phyloP scores from a whole-genome alignment of 2,113 vertebrate species.

The Onychorhynchus coronatus region DNA sequence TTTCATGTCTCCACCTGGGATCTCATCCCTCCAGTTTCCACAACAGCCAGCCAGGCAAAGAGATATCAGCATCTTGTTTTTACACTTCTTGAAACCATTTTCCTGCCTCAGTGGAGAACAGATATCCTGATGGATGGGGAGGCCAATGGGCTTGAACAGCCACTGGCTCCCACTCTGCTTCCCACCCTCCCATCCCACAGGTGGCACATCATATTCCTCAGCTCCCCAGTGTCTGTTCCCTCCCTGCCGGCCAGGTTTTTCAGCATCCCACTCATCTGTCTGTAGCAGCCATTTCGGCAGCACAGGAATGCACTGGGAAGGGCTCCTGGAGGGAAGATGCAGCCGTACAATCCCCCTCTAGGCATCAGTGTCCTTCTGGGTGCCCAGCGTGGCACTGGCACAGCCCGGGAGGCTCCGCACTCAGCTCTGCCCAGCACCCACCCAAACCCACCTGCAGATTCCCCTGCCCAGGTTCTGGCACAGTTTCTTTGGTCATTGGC shows the following conservation, averaged over 20 bases:
- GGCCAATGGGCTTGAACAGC: accelerated
- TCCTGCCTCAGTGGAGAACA: background rate
- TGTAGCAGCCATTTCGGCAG: background rate
- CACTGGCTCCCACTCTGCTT: background rate
- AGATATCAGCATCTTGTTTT: background rate
- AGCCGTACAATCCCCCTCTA: background rate
- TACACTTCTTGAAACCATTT: background rate
- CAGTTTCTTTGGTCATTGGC: background rate
- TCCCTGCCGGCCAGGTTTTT: accelerated
- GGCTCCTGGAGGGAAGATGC: background rate
- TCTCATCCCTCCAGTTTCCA: constrained; percentile 1
- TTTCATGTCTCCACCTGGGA: background rate
- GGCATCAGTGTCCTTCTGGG: accelerated
- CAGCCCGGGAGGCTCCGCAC: background rate
- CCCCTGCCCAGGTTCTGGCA: background rate
- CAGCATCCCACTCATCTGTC: background rate
- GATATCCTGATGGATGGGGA: background rate
- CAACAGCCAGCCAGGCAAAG: background rate
- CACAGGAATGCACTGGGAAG: background rate
- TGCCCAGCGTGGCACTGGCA: background rate
- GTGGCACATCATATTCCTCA: background rate
- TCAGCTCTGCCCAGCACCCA: background rate
- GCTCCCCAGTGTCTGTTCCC: background rate
- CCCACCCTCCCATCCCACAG: background rate
- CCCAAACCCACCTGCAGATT: background rate